Evolutionary conservation across 2,888 invertebrate genomes (phyloP), one percentile per base, ranked within the genome.

Genomic region (Cheilosia soror): DNA sequence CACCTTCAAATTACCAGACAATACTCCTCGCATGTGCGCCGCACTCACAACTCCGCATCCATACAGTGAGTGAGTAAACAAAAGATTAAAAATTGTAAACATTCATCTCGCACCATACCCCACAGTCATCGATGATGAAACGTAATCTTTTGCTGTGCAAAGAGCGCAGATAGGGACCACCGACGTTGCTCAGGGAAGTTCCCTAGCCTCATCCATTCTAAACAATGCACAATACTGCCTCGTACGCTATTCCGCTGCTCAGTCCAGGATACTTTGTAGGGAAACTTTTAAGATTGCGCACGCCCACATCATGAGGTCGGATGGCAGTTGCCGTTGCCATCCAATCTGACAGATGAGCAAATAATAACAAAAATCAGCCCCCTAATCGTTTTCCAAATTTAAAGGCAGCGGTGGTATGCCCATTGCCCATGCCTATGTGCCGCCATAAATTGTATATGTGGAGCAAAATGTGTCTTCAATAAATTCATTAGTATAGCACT

Each of bases 211-310:
- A 72, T 81, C 85, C 77, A 85, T 81, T 85, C 81, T 81, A 85
- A 85, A 85, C 85, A 85, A 81, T 80, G 65, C 40, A 62, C 72
- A 37, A 11, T 37, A 81, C 57, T 57, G 58, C 49, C 40, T 63
- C 53, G 76, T 60, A 49, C 68, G 57, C 62, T 80, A 66, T 73
- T 68, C 13, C 7, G n/a, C 47, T 20, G 73, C 62, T 29, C 73
- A 69, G 68, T 49, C 57, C 78, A 57, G 69, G 51, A 82, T 49
- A 68, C 62, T 88, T 89, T 89, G 90, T 89, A 37, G 37, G 89
- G 83, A 89, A 88, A 69, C 66, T 77, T 84, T 76, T 75, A 20
- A 65, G 88, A 69, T 75, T 79, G 69, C 71, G 71, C 69, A 75
- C 84, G 73, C 87, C 82, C 83, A 83, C 83, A 79, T 79, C 71